A percentile compares a stretch with the other conserved stretches of the same genome.
Conservation (phyloP, 2,888 invertebrate species). For the Latrodectus hesperus region DNA sequence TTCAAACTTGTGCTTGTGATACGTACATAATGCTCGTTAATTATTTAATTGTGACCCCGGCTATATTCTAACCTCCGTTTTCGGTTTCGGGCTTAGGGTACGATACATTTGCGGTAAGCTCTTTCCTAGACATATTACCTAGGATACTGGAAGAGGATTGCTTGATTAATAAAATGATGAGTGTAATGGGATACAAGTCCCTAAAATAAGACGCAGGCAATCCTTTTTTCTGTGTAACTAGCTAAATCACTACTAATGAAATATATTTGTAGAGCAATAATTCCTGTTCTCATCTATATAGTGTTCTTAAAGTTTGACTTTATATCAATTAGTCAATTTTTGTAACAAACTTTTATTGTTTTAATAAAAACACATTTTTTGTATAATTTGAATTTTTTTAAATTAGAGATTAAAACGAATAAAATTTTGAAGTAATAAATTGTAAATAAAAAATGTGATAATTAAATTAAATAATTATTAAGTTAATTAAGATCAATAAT, state of each 20-base stretch:
- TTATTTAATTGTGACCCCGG: conserved; percentile 59
- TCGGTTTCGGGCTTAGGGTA: conserved; percentile 51
- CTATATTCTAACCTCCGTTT: conserved; percentile 56
- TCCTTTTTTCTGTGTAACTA: conserved; percentile 1
- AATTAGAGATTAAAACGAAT: too few relatives aligned
- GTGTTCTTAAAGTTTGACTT: too few relatives aligned
- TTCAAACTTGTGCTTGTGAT: conserved; percentile 58
- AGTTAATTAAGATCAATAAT: too few relatives aligned
- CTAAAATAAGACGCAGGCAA: conserved; percentile 18
- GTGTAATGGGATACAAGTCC: conserved; percentile 42
- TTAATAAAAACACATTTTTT: too few relatives aligned
- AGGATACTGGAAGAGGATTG: conserved; percentile 24
- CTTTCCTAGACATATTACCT: conserved; percentile 52
- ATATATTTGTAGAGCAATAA: conserved; percentile 19
- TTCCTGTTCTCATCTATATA: background rate
- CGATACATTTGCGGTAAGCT: conserved; percentile 62
- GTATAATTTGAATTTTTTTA: too few relatives aligned
- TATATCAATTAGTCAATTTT: too few relatives aligned
- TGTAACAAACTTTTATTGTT: too few relatives aligned
- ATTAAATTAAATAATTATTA: too few relatives aligned
- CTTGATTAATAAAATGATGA: conserved; percentile 58
- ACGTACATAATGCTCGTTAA: conserved; percentile 63
- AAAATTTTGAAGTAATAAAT: too few relatives aligned
- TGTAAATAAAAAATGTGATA: too few relatives aligned
- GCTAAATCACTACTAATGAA: background rate